A percentile compares a stretch with the other conserved stretches of the same genome.
Conservation (phyloP, 2,888 invertebrate genomes). For the Eulithis prunata region DNA sequence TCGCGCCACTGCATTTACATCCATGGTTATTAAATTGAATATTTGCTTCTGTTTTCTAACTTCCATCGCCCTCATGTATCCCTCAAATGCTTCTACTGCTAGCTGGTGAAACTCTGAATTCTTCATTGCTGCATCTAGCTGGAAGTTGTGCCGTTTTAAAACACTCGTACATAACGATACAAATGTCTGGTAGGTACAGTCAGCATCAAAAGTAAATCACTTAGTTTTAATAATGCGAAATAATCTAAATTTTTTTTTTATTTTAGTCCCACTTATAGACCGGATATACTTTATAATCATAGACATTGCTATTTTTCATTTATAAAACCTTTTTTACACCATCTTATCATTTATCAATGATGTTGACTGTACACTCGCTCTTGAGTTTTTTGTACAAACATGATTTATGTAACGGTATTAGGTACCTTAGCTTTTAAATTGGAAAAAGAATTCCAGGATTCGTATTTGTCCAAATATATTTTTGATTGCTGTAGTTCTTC, state of each 20-base stretch:
- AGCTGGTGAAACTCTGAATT: conserved; percentile 95
- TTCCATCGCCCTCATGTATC: conserved; percentile 97
- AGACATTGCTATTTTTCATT: too few relatives aligned
- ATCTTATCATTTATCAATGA: too few relatives aligned
- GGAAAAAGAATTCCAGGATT: conserved; percentile 69
- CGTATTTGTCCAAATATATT: conserved; percentile 95
- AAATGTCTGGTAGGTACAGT: neutral
- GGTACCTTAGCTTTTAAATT: conserved; percentile 72
- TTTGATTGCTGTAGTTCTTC: conserved; percentile 95
- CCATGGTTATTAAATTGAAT: conserved; percentile 95
- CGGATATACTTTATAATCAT: too few relatives aligned
- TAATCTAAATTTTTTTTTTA: too few relatives aligned
- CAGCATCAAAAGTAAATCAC: too few relatives aligned
- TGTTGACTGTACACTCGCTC: too few relatives aligned
- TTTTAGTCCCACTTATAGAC: too few relatives aligned
- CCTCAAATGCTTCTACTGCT: conserved; percentile 97
- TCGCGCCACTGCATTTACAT: conserved; percentile 92
- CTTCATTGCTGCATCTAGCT: conserved; percentile 95
- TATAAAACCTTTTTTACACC: too few relatives aligned
- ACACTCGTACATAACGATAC: neutral
- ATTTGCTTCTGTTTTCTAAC: conserved; percentile 97
- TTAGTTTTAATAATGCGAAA: too few relatives aligned
- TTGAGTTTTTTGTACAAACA: too few relatives aligned
- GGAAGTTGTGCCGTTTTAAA: conserved; percentile 57
- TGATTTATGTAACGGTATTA: neutral